phyloP scores from a whole-genome alignment of 2,797 vertebrate species.

The Xerus rutilus region DNA sequence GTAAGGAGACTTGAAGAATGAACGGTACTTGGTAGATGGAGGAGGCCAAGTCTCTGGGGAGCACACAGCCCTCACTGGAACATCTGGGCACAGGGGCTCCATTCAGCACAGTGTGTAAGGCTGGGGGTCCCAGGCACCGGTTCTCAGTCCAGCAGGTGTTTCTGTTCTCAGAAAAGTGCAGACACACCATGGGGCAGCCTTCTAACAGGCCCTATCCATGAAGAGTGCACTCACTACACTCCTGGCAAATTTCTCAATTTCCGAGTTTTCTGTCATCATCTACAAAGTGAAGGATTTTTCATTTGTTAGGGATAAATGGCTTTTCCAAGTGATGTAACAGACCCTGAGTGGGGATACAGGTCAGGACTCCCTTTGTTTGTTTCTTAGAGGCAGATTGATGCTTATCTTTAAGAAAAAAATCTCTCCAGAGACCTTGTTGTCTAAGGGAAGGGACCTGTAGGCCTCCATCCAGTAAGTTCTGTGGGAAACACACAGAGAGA shows the following conservation, averaged over 20 bases:
- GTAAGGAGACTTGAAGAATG: background rate
- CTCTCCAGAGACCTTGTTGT: slow-evolving; percentile 53
- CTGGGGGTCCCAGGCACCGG: background rate
- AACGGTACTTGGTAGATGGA: background rate
- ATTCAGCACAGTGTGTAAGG: background rate
- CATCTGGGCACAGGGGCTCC: background rate
- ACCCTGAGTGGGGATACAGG: slow-evolving; percentile 83
- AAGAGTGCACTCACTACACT: slow-evolving; percentile 71
- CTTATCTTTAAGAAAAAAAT: background rate
- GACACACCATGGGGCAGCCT: slow-evolving; percentile 77
- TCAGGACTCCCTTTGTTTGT: slow-evolving; percentile 76
- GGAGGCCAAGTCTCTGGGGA: background rate
- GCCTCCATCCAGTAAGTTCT: background rate
- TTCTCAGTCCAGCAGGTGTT: background rate
- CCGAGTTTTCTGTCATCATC: background rate
- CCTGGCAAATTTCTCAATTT: slow-evolving; percentile 63
- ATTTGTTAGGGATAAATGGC: slow-evolving; percentile 1
- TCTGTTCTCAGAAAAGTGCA: slow-evolving; percentile 73
- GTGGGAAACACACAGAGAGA: background rate
- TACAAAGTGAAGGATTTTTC: slow-evolving; percentile 31
- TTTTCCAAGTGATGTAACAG: slow-evolving; percentile 75
- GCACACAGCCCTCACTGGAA: background rate
- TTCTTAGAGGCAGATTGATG: slow-evolving; percentile 41
- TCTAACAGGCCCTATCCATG: slow-evolving; percentile 73
- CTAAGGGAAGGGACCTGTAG: background rate